Percentiles rank a stretch among this genome's conserved stretches.
These are phyloP conservation scores for Eretmochelys imbricata DNA, from an alignment of 2,113 vertebrate species.

Conservation along the genomic window DNA sequence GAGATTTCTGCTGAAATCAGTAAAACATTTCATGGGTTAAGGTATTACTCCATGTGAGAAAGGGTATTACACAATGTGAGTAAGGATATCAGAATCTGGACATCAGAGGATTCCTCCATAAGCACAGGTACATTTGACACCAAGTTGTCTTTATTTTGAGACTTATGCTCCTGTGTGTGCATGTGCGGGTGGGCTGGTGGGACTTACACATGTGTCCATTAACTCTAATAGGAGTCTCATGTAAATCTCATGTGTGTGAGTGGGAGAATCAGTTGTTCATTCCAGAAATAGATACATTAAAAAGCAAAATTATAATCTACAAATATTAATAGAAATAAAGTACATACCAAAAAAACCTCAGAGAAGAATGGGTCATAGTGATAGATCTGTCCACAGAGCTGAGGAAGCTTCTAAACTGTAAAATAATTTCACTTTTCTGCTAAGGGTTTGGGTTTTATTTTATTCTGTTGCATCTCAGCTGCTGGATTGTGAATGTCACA, in stretches of 20 bases:
- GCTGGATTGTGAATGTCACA: not conserved
- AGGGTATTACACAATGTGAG: not conserved
- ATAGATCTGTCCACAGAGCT: not conserved
- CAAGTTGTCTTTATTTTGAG: not conserved
- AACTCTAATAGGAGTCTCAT: not conserved
- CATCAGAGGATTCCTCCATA: not conserved
- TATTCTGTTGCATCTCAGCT: not conserved
- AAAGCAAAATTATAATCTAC: not conserved
- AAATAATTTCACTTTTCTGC: not conserved
- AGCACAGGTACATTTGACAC: not conserved
- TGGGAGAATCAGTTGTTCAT: not conserved
- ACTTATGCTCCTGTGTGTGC: not conserved
- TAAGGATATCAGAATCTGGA: not conserved
- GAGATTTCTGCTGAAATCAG: not conserved
- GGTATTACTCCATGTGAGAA: not conserved
- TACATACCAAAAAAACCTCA: not conserved
- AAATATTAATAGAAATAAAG: slow-evolving; percentile 24
- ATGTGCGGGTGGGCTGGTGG: not conserved
- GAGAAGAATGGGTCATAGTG: not conserved
- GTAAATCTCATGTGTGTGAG: not conserved
- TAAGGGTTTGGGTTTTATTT: not conserved
- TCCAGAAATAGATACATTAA: not conserved
- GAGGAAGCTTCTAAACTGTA: not conserved
- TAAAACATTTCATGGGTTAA: not conserved
- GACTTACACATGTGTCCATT: not conserved